Conservation (phyloP, 2,113 vertebrate genomes). For the Pogona vitticeps region DNA sequence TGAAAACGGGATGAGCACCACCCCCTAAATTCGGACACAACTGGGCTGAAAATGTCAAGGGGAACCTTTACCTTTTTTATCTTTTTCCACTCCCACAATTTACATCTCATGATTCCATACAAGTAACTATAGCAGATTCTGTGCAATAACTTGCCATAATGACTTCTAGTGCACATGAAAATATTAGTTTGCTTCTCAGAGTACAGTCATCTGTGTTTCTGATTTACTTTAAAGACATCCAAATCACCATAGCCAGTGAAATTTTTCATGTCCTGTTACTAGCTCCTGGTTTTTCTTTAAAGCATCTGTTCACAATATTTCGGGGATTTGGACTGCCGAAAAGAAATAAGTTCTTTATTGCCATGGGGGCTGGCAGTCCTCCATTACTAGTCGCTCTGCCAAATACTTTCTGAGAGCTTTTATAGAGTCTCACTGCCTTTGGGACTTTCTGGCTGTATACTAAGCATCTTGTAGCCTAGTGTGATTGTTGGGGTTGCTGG, state of each 20-base stretch:
- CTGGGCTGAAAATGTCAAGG: too few species aligned
- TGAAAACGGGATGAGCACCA: too few species aligned
- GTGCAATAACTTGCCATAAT: neutral
- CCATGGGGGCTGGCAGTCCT: conserved; percentile 43
- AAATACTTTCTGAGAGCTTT: conserved; percentile 52
- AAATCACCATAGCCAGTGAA: conserved; percentile 13
- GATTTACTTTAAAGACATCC: conserved; percentile 2
- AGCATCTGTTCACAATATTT: conserved; percentile 50
- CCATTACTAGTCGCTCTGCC: conserved; percentile 43
- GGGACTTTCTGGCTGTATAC: conserved; percentile 19
- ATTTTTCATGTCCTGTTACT: neutral
- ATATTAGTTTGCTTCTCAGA: neutral
- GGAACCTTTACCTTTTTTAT: too few species aligned
- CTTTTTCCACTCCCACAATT: too few species aligned
- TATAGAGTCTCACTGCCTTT: conserved; percentile 25
- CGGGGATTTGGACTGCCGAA: neutral
- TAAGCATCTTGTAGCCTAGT: conserved; percentile 23
- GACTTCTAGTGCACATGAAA: neutral
- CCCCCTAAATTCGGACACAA: too few species aligned
- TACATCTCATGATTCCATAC: neutral
- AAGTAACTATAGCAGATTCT: neutral
- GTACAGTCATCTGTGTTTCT: neutral
- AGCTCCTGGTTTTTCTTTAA: conserved; percentile 21
- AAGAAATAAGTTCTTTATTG: conserved; percentile 53
- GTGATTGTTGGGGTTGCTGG: conserved; percentile 19